phyloP scores from a whole-genome alignment of 2,888 invertebrate genomes.

The Hoplodrina ambigua region DNA sequence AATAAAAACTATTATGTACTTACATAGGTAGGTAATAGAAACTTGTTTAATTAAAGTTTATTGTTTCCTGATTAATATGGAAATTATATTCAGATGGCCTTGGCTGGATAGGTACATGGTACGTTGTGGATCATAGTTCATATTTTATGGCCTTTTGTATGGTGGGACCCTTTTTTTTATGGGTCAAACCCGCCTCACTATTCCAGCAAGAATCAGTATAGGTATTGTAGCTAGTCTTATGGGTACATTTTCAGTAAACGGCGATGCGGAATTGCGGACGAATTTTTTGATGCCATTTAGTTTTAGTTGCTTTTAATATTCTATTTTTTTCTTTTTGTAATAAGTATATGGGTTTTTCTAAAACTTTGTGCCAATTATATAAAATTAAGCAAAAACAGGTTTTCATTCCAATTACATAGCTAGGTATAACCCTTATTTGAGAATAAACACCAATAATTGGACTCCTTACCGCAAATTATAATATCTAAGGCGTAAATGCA shows the following conservation, averaged over 20 bases:
- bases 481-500: slow-evolving; percentile 16
- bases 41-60: slow-evolving; percentile 42
- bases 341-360: too few relatives aligned
- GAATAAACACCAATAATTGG: slow-evolving; percentile 35
- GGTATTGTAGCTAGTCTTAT: too few relatives aligned
- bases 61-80: slow-evolving; percentile 55
- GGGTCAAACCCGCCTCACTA: too few relatives aligned
- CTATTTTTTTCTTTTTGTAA: too few relatives aligned
- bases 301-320: too few relatives aligned
- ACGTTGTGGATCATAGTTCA: not conserved
- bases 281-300: too few relatives aligned
- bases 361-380: not conserved
- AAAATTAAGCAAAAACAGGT: too few relatives aligned
- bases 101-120: slow-evolving; percentile 13
- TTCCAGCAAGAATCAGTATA: too few relatives aligned
- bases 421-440: slow-evolving; percentile 3
- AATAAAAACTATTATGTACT: slow-evolving; percentile 15
- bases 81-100: slow-evolving; percentile 30
- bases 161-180: too few relatives aligned
- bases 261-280: too few relatives aligned
- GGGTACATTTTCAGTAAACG: too few relatives aligned
- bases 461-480: slow-evolving; percentile 20
- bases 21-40: slow-evolving; percentile 24
- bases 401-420: not conserved
- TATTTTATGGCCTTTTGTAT: slow-evolving; percentile 25